Base-by-base conservation (phyloP, 2,113 vertebrate genomes). In the Dicrurus megarhynchus region DNA sequence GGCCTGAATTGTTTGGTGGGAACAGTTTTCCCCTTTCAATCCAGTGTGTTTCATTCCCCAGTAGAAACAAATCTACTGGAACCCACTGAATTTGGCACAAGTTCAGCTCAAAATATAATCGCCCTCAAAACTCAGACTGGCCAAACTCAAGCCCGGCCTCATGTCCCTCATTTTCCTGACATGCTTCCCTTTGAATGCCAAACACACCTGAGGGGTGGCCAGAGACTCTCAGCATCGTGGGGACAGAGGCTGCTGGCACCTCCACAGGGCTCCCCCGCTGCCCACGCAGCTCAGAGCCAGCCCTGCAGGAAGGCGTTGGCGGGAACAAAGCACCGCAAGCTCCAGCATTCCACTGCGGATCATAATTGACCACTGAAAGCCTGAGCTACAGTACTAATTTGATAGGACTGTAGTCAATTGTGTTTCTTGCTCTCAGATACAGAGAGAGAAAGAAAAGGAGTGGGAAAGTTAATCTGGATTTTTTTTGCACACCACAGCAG, bases 341-440 rank as follows among this genome's bases (percentile, higher is more conserved):
- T 88, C 78, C 83, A 76, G 93, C 50, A 6, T 74, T 94, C 90
- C 20, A 19, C 84, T 56, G 85, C 37, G 85, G 94, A 92, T 94
- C 97, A 12, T 87, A 94, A 97, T 84, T 91, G 96, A 88, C 97
- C 96, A 78, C 96, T 89, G 93, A 86, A 81, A 92, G 92, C 80
- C 87, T 78, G 64, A 50, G 60, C 94, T 81, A 14, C 13, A 8
- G 84, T 26, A 59, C 97, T 97, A 90, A 97, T 96, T 93, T 81
- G 61, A 78, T 44, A 91, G 85, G 55, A n/a, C 96, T 94, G 80
- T 59, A 95, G 97, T 97, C 97, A 94, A 61, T 68, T 84, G 33
- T 41, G 52, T 75, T 96, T 90, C 95, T 80, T 60, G 4, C 67
- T 59, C 61, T 10, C 30, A 89, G 63, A 70, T 5, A n/a, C 11